Percentiles rank a stretch among this genome's conserved stretches.
These are phyloP conservation scores for Setophaga coronata DNA, from an alignment of 2,113 vertebrate species.

Conservation along the genomic window DNA sequence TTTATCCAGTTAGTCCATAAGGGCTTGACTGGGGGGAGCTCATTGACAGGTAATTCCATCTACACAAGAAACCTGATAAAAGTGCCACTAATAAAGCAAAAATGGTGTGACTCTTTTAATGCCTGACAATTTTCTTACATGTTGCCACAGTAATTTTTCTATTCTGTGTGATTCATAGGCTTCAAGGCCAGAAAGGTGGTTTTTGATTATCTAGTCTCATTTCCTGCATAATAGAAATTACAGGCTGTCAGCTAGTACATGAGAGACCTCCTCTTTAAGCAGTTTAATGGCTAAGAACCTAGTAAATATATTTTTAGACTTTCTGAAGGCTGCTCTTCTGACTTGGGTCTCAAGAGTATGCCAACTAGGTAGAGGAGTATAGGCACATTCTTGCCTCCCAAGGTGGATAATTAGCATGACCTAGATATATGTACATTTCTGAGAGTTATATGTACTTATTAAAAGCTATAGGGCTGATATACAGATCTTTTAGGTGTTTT, in stretches of 20 bases:
- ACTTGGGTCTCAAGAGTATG: constrained; percentile 33
- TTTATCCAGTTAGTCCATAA: not conserved
- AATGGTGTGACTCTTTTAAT: not conserved
- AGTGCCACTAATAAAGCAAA: not conserved
- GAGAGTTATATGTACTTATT: constrained; percentile 3
- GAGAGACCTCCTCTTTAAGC: not conserved
- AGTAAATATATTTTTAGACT: constrained; percentile 57
- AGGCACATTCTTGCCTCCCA: not conserved
- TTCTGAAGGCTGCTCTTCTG: constrained; percentile 22
- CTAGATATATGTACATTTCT: constrained; percentile 45
- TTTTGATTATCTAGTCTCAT: constrained; percentile 14
- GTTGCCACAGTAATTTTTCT: not conserved
- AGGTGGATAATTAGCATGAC: constrained; percentile 50
- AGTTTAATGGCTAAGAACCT: constrained; percentile 16
- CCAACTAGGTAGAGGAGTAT: not conserved
- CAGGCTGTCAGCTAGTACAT: not conserved
- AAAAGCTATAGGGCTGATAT: not conserved
- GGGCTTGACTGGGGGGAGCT: not conserved
- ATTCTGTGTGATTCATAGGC: not conserved
- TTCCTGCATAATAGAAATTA: constrained; percentile 20
- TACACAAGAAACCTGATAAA: not conserved
- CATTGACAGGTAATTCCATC: not conserved
- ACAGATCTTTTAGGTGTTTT: not conserved
- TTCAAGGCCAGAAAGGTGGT: not conserved
- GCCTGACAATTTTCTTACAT: not conserved